A percentile compares a stretch with the other conserved stretches of the same genome.
phyloP scores from a whole-genome alignment of 2,113 vertebrate genomes.

The Periophthalmus modestus region DNA sequence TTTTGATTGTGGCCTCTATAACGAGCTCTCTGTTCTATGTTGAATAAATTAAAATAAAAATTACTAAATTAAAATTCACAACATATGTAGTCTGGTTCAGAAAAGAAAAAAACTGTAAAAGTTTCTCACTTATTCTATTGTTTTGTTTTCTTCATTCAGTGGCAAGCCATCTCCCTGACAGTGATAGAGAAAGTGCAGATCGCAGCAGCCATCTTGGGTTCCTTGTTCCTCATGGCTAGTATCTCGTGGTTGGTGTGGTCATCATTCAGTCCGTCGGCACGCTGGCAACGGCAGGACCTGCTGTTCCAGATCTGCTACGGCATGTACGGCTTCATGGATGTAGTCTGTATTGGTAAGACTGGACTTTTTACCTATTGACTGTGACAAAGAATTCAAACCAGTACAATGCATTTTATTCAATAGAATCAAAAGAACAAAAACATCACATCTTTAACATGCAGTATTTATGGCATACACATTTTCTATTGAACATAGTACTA shows the following conservation, averaged over 20 bases:
- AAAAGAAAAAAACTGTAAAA: too few species aligned
- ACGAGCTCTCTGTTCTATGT: neutral
- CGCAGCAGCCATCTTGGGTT: conserved; percentile 94
- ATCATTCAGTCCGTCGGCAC: conserved; percentile 95
- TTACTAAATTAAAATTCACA: neutral
- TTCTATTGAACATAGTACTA: too few species aligned
- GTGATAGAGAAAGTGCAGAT: conserved; percentile 99
- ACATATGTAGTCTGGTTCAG: neutral
- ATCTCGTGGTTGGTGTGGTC: conserved; percentile 99
- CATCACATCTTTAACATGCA: too few species aligned
- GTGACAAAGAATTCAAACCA: neutral
- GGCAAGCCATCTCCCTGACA: conserved; percentile 98
- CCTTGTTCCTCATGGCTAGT: conserved; percentile 97
- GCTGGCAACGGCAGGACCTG: conserved; percentile 98
- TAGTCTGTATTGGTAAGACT: conserved; percentile 94
- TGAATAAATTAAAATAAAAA: neutral
- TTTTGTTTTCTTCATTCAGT: conserved; percentile 75
- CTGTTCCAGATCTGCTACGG: conserved; percentile 99
- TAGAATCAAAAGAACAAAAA: too few species aligned
- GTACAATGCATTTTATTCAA: too few species aligned
- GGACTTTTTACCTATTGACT: neutral
- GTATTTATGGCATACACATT: too few species aligned
- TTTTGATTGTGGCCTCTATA: neutral
- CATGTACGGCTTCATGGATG: conserved; percentile 99
- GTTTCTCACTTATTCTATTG: neutral